Conservation (phyloP, 2,888 invertebrate species). For the Augiades crinisus region DNA sequence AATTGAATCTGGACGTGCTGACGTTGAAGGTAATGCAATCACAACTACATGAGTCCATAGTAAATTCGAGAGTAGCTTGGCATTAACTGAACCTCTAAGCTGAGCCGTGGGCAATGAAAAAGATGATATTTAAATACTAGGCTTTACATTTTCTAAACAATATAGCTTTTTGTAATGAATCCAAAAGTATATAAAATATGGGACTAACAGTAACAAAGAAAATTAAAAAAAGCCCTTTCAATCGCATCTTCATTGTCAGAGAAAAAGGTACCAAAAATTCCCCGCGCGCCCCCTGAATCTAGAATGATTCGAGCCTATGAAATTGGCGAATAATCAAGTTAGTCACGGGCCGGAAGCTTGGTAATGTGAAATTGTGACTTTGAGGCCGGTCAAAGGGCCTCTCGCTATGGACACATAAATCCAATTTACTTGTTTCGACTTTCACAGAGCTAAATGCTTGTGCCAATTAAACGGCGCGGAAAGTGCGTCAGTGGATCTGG, state of each 20-base stretch:
- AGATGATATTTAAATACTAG: too few species aligned
- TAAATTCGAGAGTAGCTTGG: conserved; percentile 9
- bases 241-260: background rate
- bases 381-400: conserved; percentile 63
- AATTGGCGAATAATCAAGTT: conserved; percentile 71
- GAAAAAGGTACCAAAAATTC: conserved; percentile 8
- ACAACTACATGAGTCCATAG: conserved; percentile 13
- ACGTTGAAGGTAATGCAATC: conserved; percentile 19
- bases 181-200: too few species aligned
- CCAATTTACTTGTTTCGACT: conserved; percentile 74
- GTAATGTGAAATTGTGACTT: conserved; percentile 70
- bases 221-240: too few species aligned
- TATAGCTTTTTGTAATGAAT: too few species aligned
- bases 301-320: conserved; percentile 39
- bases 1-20: conserved; percentile 10
- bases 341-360: conserved; percentile 50
- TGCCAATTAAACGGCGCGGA: conserved; percentile 75
- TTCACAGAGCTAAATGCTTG: conserved; percentile 66
- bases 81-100: background rate
- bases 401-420: conserved; percentile 61
- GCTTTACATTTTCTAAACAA: too few species aligned
- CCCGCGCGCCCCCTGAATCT: conserved; percentile 4
- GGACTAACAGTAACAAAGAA: too few species aligned
- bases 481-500: conserved; percentile 57
- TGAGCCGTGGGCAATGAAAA: too few species aligned